These are phyloP conservation scores for Eudyptes chrysolophus DNA, from an alignment of 2,113 vertebrate genomes.

Conservation along the genomic window DNA sequence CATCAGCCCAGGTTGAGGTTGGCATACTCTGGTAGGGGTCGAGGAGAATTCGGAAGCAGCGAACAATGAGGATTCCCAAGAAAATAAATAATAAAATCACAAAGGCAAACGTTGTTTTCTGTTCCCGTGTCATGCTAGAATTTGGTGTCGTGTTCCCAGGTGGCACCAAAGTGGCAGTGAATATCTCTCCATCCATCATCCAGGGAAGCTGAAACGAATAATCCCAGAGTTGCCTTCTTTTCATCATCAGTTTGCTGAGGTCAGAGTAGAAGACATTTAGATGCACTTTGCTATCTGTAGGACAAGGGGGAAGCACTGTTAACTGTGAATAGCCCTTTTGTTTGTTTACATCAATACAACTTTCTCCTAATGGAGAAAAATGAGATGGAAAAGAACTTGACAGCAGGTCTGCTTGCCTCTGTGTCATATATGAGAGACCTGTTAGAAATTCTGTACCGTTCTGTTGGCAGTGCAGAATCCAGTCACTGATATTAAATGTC, in stretches of 20 bases:
- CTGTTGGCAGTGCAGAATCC: background rate
- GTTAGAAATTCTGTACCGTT: background rate
- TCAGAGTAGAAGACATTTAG: constrained; percentile 1
- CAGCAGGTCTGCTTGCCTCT: background rate
- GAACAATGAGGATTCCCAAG: constrained; percentile 83
- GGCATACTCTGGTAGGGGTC: constrained; percentile 85
- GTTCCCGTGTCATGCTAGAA: constrained; percentile 80
- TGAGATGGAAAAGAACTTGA: background rate
- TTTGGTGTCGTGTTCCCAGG: constrained; percentile 56
- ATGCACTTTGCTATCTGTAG: constrained; percentile 49
- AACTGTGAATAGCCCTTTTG: background rate
- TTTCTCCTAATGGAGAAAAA: background rate
- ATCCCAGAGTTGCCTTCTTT: constrained; percentile 54
- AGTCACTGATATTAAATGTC: background rate
- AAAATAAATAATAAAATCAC: constrained; percentile 85
- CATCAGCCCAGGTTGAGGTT: constrained; percentile 84
- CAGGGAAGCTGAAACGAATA: constrained; percentile 60
- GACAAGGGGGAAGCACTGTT: background rate
- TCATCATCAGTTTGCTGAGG: constrained; percentile 62
- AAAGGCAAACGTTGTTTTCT: constrained; percentile 84
- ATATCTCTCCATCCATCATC: constrained; percentile 78
- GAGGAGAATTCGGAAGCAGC: constrained; percentile 84
- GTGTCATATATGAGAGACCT: background rate
- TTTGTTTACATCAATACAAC: background rate
- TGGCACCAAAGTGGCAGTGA: constrained; percentile 73